Conservation (phyloP, 2,113 vertebrate species). For the Gobiocypris rarus region DNA sequence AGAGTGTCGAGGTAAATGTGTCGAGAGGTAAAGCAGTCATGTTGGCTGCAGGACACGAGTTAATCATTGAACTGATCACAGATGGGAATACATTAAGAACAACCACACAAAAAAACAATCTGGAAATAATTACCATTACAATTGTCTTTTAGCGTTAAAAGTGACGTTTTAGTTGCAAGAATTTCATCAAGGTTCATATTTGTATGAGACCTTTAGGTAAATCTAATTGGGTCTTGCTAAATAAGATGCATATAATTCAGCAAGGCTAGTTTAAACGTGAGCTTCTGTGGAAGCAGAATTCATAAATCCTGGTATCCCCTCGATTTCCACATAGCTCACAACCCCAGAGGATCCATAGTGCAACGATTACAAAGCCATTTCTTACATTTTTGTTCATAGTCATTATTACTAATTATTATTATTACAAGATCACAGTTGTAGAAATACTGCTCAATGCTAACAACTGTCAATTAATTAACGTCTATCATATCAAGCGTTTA, state of each 20-base stretch:
- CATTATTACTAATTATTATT: too few relatives aligned
- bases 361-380: not conserved
- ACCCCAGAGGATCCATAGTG: not conserved
- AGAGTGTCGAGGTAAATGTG: too few relatives aligned
- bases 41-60: not conserved
- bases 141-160: not conserved
- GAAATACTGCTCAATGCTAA: slow-evolving; percentile 9
- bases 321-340: not conserved
- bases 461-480: not conserved
- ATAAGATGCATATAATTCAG: not conserved
- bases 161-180: not conserved
- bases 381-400: not conserved
- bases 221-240: not conserved
- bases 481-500: not conserved
- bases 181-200: not conserved
- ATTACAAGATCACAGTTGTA: slow-evolving; percentile 11
- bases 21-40: too few relatives aligned
- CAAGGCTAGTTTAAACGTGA: not conserved
- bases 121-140: not conserved
- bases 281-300: not conserved
- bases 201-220: not conserved
- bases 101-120: not conserved
- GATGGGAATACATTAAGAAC: not conserved
- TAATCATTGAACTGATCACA: not conserved
- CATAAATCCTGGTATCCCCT: not conserved